Conservation (phyloP, 2,113 vertebrate species). For the Octodon degus region DNA sequence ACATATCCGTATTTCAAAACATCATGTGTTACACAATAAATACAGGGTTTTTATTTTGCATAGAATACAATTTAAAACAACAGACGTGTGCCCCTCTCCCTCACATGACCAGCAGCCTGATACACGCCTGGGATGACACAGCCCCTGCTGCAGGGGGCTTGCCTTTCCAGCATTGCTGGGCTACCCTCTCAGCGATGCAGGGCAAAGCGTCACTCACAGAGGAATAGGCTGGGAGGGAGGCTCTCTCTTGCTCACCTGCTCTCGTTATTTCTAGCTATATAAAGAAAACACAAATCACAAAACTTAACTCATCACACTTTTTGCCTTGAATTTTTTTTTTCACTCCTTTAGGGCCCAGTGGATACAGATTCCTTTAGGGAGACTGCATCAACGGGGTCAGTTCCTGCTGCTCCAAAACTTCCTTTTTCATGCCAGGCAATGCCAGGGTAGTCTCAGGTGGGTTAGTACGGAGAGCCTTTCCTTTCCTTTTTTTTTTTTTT, state of each 20-base stretch:
- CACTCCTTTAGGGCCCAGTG: neutral
- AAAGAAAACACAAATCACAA: neutral
- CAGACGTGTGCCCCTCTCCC: neutral
- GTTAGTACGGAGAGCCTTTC: neutral
- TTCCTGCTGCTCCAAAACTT: neutral
- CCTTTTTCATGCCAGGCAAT: neutral
- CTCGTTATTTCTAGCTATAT: neutral
- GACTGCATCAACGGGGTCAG: neutral
- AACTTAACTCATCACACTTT: neutral
- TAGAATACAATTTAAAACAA: neutral
- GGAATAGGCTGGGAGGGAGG: neutral
- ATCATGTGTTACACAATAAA: neutral
- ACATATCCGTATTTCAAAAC: neutral
- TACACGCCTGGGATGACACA: neutral
- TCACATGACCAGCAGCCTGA: neutral
- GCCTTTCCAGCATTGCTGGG: neutral
- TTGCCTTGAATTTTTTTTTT: neutral
- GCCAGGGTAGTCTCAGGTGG: neutral
- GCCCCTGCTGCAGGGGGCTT: no score
- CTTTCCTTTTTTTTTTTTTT: no score
- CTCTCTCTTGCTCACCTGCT: neutral
- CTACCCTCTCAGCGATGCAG: neutral
- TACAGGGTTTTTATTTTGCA: neutral
- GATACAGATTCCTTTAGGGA: neutral
- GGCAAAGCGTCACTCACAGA: neutral